A percentile compares a stretch with the other conserved stretches of the same genome.
Evolutionary conservation across 1,140 invertebrate genomes (phyloP).

Genomic region (Melipona quadrifasciata): DNA sequence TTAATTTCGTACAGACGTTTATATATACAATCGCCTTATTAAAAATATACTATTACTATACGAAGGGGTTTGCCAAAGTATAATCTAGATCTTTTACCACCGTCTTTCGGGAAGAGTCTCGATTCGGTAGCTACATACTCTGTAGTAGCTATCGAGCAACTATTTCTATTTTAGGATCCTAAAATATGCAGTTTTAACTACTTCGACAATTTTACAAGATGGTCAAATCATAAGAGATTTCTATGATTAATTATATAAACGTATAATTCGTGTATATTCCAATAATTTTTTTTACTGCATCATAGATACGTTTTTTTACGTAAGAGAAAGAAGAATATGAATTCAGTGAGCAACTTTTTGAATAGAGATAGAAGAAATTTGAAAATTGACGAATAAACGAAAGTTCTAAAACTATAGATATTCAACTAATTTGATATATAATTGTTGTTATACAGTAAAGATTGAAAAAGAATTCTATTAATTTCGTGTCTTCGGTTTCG

Average conservation of each 20-base stretch:
- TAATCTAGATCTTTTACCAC: constrained; percentile 68
- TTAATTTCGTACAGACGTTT: constrained; percentile 30
- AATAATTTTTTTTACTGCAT: neutral
- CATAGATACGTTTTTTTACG: neutral
- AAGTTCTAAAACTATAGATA: neutral
- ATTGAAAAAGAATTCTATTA: neutral
- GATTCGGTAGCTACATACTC: neutral
- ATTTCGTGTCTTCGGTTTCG: neutral
- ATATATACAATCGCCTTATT: constrained; percentile 66
- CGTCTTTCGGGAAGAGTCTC: constrained; percentile 10
- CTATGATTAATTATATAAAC: neutral
- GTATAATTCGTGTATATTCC: neutral
- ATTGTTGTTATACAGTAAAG: neutral
- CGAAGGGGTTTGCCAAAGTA: constrained; percentile 65
- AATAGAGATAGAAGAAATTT: neutral
- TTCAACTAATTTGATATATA: neutral
- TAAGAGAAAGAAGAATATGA: too few species aligned
- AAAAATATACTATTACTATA: constrained; percentile 70
- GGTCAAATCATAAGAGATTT: too few species aligned
- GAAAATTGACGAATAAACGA: too few species aligned
- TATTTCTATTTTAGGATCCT: constrained; percentile 74
- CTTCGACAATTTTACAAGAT: constrained; percentile 29
- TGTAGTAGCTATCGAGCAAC: neutral
- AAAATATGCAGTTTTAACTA: constrained; percentile 66
- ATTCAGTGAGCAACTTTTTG: neutral